These are phyloP conservation scores for Enteromius mattozi DNA, from an alignment of 2,797 vertebrate species.

Conservation along the genomic window DNA sequence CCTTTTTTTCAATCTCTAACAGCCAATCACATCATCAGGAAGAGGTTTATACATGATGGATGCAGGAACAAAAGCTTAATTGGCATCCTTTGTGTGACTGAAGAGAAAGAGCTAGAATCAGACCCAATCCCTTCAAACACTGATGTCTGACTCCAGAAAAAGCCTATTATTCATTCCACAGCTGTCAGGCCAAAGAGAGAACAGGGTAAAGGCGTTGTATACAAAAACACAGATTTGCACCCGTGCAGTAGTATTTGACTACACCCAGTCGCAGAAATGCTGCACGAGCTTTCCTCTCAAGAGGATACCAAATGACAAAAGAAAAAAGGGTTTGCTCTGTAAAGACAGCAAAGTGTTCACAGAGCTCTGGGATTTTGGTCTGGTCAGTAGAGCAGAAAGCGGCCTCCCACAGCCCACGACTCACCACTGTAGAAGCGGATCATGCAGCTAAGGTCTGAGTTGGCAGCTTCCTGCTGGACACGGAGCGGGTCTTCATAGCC, in stretches of 20 bases:
- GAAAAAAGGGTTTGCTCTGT: neutral
- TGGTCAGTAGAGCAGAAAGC: neutral
- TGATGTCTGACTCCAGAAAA: slow-evolving; percentile 29
- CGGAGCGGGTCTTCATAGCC: slow-evolving; percentile 88
- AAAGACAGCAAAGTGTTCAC: slow-evolving; percentile 10
- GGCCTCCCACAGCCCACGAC: slow-evolving; percentile 60
- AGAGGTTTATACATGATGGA: slow-evolving; percentile 14
- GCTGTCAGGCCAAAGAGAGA: slow-evolving; percentile 40
- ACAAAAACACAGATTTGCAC: slow-evolving; percentile 20
- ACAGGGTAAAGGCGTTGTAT: neutral
- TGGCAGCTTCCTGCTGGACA: slow-evolving; percentile 91
- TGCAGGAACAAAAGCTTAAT: slow-evolving; percentile 36
- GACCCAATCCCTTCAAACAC: slow-evolving; percentile 29
- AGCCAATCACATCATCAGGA: neutral
- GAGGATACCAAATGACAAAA: neutral
- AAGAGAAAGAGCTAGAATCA: slow-evolving; percentile 10
- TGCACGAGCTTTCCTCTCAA: neutral
- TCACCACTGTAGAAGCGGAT: slow-evolving; percentile 96
- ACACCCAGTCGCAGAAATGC: neutral
- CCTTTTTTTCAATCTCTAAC: neutral
- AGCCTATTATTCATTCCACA: slow-evolving; percentile 3
- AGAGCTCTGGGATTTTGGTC: neutral
- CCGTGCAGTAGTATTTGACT: neutral
- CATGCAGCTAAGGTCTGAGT: slow-evolving; percentile 96
- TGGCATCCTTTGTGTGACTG: slow-evolving; percentile 31